Conservation (phyloP, 2,797 vertebrate genomes). For the Ctenochaetus hawaiiensis region DNA sequence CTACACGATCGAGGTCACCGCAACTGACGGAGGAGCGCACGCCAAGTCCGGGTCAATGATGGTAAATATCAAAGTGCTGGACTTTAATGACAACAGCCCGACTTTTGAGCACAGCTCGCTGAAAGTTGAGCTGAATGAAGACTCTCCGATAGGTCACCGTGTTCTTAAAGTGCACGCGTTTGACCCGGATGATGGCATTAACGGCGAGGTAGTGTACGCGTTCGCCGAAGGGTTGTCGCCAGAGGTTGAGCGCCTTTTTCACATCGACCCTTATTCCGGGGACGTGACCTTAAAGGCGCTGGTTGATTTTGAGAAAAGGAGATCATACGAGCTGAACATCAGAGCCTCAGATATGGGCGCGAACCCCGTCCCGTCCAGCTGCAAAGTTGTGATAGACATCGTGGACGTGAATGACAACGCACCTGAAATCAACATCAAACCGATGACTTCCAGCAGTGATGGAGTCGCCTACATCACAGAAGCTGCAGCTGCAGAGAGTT, state of each 20-base stretch:
- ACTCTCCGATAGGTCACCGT: constrained; percentile 80
- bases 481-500: constrained; percentile 84
- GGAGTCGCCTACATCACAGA: constrained; percentile 86
- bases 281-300: constrained; percentile 79
- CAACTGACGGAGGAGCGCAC: constrained; percentile 82
- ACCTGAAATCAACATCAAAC: constrained; percentile 84
- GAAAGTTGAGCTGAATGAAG: constrained; percentile 84
- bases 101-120: constrained; percentile 82
- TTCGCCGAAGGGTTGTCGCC: constrained; percentile 69
- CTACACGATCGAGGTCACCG: constrained; percentile 82
- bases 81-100: constrained; percentile 89
- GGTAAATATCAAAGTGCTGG: constrained; percentile 82
- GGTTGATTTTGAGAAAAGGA: constrained; percentile 83
- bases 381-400: constrained; percentile 79
- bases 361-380: constrained; percentile 77
- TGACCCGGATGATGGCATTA: constrained; percentile 84
- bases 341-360: constrained; percentile 79
- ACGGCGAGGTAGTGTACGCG: constrained; percentile 85
- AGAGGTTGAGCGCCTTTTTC: constrained; percentile 80
- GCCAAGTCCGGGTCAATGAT: constrained; percentile 78
- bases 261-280: constrained; percentile 81
- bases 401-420: constrained; percentile 87
- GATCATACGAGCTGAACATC: constrained; percentile 81
- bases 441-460: constrained; percentile 85
- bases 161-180: constrained; percentile 84